phyloP scores from a whole-genome alignment of 2,888 invertebrate genomes.

The Himalopsyche japonica region DNA sequence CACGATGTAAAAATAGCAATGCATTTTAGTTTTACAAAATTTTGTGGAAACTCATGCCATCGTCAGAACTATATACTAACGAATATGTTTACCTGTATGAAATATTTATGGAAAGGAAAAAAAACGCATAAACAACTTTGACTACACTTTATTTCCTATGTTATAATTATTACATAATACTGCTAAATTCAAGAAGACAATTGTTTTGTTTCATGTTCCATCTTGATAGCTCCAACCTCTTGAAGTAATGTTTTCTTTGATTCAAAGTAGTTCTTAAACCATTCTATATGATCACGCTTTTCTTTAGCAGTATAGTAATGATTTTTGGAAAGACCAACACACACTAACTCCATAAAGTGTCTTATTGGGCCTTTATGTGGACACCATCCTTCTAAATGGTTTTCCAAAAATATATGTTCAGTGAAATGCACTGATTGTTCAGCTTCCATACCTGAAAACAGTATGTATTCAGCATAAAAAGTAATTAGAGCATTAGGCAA shows the following conservation, averaged over 20 bases:
- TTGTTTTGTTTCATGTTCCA: background rate
- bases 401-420: constrained; percentile 92
- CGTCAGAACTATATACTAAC: no score
- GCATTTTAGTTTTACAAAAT: no score
- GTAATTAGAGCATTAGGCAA: background rate
- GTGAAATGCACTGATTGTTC: constrained; percentile 79
- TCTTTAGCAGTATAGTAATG: constrained; percentile 85
- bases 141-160: background rate
- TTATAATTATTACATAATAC: background rate
- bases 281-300: constrained; percentile 86
- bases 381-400: constrained; percentile 85
- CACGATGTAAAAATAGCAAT: no score
- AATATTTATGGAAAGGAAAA: background rate
- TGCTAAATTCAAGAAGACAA: background rate
- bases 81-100: no score
- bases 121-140: background rate
- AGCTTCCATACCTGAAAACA: constrained; percentile 62
- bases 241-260: constrained; percentile 73
- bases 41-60: no score
- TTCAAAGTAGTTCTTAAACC: constrained; percentile 90
- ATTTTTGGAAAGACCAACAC: constrained; percentile 92
- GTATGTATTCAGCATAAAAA: background rate
- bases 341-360: constrained; percentile 97
- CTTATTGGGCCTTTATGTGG: constrained; percentile 87
- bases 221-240: constrained; percentile 61